phyloP scores from a whole-genome alignment of 2,888 invertebrate species.

The Drosophila austrosaltans region DNA sequence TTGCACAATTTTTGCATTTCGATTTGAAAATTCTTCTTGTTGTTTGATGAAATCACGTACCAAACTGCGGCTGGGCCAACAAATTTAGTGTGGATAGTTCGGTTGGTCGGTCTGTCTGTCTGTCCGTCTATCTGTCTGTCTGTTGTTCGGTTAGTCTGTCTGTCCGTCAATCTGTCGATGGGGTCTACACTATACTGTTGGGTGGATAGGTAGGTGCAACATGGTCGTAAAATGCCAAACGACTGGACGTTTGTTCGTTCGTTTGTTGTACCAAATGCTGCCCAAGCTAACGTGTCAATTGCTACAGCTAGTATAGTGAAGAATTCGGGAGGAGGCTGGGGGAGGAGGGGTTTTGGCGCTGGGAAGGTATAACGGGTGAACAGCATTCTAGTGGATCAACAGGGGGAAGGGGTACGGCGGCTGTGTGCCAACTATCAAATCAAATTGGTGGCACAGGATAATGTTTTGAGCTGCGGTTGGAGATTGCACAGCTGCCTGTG shows the following conservation, averaged over 20 bases:
- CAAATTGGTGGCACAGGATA: constrained; percentile 79
- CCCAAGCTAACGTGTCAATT: constrained; percentile 75
- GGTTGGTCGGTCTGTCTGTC: not conserved
- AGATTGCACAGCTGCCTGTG: constrained; percentile 42
- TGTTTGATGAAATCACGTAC: constrained; percentile 77
- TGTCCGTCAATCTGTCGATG: not conserved
- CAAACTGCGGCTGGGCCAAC: constrained; percentile 44
- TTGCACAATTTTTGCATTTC: constrained; percentile 78
- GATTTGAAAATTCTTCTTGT: constrained; percentile 73
- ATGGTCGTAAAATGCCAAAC: constrained; percentile 71
- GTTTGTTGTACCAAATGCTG: constrained; percentile 73
- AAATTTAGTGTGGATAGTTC: constrained; percentile 25
- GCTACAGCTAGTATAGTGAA: constrained; percentile 37
- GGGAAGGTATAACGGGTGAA: not conserved
- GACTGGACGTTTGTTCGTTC: constrained; percentile 38
- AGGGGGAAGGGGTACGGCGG: not conserved
- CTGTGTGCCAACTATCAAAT: constrained; percentile 76
- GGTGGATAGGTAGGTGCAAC: constrained; percentile 63
- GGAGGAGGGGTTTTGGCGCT: no score
- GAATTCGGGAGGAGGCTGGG: not conserved
- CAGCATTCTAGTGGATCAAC: not conserved
- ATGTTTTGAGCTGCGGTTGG: constrained; percentile 77
- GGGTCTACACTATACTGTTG: no score
- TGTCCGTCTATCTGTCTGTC: not conserved
- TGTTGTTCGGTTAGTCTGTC: not conserved